phyloP scores from a whole-genome alignment of 1,140 invertebrate genomes.

The Cherax destructor region DNA sequence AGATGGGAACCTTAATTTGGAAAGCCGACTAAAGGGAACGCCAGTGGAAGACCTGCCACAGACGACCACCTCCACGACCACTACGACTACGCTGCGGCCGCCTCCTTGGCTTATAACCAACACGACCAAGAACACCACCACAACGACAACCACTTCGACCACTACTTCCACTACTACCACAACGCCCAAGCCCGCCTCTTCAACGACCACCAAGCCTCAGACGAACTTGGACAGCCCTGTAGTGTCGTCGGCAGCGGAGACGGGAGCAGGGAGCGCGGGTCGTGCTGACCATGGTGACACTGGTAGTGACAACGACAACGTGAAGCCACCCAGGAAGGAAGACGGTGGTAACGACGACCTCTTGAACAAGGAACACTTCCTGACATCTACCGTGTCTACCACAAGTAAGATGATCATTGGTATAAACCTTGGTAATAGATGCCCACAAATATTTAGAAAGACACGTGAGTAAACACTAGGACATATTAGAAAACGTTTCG shows the following conservation, averaged over 20 bases:
- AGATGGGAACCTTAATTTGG: conserved; percentile 12
- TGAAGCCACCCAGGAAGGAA: conserved; percentile 8
- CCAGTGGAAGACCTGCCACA: conserved; percentile 58
- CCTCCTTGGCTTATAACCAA: conserved; percentile 72
- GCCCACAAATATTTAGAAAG: too few species aligned
- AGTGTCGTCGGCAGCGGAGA: conserved; percentile 7
- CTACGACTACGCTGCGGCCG: conserved; percentile 67
- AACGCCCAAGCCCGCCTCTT: conserved; percentile 67
- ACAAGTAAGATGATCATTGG: conserved; percentile 41
- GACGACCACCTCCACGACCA: conserved; percentile 68
- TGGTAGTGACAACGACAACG: background rate
- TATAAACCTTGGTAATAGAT: too few species aligned
- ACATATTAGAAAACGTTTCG: too few species aligned
- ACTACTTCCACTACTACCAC: conserved; percentile 71
- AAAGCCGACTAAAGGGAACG: conserved; percentile 39
- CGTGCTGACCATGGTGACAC: background rate
- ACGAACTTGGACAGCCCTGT: conserved; percentile 60
- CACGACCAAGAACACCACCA: conserved; percentile 71
- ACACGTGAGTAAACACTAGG: too few species aligned
- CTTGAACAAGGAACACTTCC: conserved; percentile 9
- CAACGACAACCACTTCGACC: conserved; percentile 67
- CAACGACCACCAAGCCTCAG: conserved; percentile 69
- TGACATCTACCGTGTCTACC: conserved; percentile 70
- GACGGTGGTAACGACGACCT: background rate
- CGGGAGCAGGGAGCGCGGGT: background rate